Conservation (phyloP, 2,113 vertebrate genomes). For the Channa argus region DNA sequence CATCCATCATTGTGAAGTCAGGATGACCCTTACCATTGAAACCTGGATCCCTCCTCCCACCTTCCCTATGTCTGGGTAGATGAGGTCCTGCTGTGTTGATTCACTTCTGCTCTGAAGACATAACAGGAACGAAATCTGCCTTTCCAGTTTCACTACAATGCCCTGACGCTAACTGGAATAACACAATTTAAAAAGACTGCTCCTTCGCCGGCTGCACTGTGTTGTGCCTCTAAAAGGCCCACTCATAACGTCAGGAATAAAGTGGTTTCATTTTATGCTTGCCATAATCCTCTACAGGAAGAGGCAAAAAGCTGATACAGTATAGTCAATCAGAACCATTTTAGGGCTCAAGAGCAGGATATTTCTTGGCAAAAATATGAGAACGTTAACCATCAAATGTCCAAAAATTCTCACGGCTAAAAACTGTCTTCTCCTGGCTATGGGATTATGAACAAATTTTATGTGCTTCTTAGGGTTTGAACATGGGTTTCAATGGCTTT, state of each 20-base stretch:
- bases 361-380: conserved; percentile 55
- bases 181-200: conserved; percentile 29
- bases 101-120: conserved; percentile 58
- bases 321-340: conserved; percentile 61
- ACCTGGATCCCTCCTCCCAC: conserved; percentile 78
- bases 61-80: conserved; percentile 68
- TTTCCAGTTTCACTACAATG: conserved; percentile 30
- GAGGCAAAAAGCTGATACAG: conserved; percentile 48
- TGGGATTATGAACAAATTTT: conserved; percentile 62
- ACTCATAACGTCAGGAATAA: conserved; percentile 58
- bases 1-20: conserved; percentile 77
- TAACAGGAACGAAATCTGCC: conserved; percentile 20
- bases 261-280: conserved; percentile 55
- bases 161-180: conserved; percentile 48
- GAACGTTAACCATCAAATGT: conserved; percentile 30
- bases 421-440: conserved; percentile 41
- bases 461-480: conserved; percentile 54
- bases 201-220: conserved; percentile 25
- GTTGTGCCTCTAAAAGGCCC: conserved; percentile 30
- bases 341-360: conserved; percentile 40
- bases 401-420: conserved; percentile 32
- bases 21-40: conserved; percentile 83
- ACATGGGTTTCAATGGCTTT: conserved; percentile 62
- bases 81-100: conserved; percentile 70
- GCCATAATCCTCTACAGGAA: conserved; percentile 63